Evolutionary conservation across 2,113 vertebrate genomes (phyloP).

Genomic region (Dryoscopus gambensis): DNA sequence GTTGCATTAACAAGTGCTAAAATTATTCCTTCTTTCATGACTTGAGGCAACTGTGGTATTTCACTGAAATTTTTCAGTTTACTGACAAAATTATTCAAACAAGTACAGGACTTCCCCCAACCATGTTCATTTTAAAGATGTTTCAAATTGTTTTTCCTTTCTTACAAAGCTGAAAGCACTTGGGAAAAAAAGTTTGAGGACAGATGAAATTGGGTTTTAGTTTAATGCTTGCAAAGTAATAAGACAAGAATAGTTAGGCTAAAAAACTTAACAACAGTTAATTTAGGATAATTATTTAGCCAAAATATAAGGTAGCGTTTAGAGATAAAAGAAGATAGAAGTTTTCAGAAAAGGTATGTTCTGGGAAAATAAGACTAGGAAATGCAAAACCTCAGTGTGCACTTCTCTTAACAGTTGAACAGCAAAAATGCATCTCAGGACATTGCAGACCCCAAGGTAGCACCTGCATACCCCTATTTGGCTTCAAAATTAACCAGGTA

Average conservation of each 20-base stretch:
- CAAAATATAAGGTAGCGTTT: not conserved
- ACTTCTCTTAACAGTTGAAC: not conserved
- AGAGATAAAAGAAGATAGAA: not conserved
- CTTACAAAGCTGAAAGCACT: not conserved
- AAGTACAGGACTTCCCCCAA: not conserved
- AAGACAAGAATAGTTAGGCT: not conserved
- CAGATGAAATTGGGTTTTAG: not conserved
- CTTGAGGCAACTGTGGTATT: not conserved
- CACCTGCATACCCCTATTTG: not conserved
- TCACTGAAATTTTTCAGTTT: not conserved
- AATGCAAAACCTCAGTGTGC: not conserved
- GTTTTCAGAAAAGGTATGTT: not conserved
- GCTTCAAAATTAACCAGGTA: not conserved
- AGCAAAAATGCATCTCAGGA: not conserved
- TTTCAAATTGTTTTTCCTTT: not conserved
- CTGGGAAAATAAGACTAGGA: not conserved
- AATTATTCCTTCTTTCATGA: not conserved
- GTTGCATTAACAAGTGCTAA: not conserved
- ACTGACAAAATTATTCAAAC: not conserved
- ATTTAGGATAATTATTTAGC: not conserved
- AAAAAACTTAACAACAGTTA: not conserved
- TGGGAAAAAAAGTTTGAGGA: not conserved
- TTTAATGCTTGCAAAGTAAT: not conserved
- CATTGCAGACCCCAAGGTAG: not conserved
- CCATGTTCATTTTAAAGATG: not conserved